Conservation (phyloP, 2,113 vertebrate species). For the Phrynocephalus versicolor region DNA sequence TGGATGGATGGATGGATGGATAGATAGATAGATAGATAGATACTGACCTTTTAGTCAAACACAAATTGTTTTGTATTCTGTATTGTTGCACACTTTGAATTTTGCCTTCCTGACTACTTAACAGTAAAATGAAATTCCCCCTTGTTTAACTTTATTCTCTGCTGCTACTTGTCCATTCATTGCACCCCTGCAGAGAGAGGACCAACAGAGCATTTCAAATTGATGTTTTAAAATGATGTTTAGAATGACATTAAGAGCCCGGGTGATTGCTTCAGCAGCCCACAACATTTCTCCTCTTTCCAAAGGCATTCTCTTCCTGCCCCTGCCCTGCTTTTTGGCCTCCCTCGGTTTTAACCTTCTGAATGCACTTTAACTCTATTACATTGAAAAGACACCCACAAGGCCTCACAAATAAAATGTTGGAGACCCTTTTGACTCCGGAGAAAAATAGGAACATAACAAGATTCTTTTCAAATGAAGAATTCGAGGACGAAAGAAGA, state of each 20-base stretch:
- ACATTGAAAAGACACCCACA: not conserved
- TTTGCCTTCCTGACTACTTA: not conserved
- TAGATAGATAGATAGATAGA: not conserved
- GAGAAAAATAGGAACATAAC: conserved; percentile 9
- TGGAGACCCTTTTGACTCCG: not conserved
- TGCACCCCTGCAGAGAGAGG: not conserved
- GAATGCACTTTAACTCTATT: not conserved
- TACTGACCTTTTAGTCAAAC: not conserved
- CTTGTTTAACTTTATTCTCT: not conserved
- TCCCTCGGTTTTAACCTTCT: not conserved
- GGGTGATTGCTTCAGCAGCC: not conserved
- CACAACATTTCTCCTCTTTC: not conserved
- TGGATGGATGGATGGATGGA: too few relatives aligned
- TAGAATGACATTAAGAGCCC: conserved; percentile 13
- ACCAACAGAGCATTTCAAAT: not conserved
- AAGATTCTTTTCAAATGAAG: not conserved
- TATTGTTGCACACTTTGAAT: not conserved
- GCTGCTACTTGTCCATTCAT: not conserved
- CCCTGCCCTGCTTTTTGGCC: not conserved
- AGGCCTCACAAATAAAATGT: not conserved
- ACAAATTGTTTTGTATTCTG: not conserved
- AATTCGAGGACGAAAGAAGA: not conserved
- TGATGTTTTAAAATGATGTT: conserved; percentile 11
- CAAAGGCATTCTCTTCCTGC: not conserved
- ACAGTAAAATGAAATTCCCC: not conserved